Base-by-base conservation (phyloP, 2,888 invertebrate genomes). In the Drosophila prolongata region DNA sequence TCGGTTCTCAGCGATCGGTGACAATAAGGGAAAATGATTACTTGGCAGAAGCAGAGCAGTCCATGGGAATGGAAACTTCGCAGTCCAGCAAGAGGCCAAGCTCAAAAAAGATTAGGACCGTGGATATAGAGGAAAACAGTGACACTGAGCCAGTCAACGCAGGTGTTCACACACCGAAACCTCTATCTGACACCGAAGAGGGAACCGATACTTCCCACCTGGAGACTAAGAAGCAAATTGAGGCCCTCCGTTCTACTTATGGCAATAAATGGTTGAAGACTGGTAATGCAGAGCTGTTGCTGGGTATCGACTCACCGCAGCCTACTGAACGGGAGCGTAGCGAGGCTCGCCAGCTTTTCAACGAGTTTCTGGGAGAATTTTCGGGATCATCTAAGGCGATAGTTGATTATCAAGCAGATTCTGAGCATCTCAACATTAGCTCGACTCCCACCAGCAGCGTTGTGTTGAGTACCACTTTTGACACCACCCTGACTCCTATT, bases 181-280 rank as follows among this genome's bases (percentile, higher is more conserved):
- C 5, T 34, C 16, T 19, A 5, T 11, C 16, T 10, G 16, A 6
- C 2, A 6, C 30, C 90, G 91, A 19, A 87, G 69, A 52, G 27
- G 3, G 43, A 8, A 38, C 53, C 6, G 73, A 77, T 27, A 54
- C 68, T 11, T 75, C 94, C 57, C 94, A 94, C 84, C 90, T 95
- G 65, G 94, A 94, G 79, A 94, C 94, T 0, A 95, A 94, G 78
- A 93, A 93, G 74, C 93, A 94, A 89, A 93, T 95, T 65, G 93
- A 95, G 76, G 93, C 92, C 24, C 80, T 95, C 16, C 92, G 94
- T 13, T 90, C 93, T 70, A 93, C 93, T 78, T 94, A 93, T 85
- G 95, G 95, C 11, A 93, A 93, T 76, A 93, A 94, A 55, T 95
- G 95, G 95, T 82, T 95, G 35, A 93, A 93, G 64, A 92, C 92